Evolutionary conservation across 2,113 vertebrate genomes (phyloP).

Genomic region (Willisornis vidua): DNA sequence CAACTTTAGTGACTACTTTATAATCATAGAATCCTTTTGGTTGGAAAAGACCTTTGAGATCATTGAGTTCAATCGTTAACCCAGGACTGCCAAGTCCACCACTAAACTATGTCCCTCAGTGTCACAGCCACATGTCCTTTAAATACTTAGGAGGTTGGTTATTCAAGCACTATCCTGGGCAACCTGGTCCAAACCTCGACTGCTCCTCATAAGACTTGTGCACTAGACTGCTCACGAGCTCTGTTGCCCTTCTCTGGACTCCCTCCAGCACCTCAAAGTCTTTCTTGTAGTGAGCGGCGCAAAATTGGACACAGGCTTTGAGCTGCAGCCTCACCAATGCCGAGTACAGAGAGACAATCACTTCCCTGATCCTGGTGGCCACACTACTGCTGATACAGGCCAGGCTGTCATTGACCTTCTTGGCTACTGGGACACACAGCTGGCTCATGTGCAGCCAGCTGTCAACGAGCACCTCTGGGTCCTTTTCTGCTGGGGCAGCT

Average conservation of each 20-base stretch:
- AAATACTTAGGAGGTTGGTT: background rate
- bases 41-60: background rate
- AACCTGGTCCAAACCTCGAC: background rate
- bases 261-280: background rate
- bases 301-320: background rate
- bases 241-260: rapidly evolving
- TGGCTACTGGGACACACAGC: background rate
- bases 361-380: background rate
- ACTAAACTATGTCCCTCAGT: background rate
- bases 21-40: background rate
- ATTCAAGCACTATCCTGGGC: background rate
- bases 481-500: background rate
- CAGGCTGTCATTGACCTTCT: background rate
- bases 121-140: background rate
- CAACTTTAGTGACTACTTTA: background rate
- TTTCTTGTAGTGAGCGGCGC: background rate
- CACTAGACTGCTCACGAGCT: background rate
- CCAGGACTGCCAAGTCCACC: background rate
- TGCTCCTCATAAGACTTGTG: background rate
- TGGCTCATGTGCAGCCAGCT: background rate
- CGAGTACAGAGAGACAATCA: rapidly evolving
- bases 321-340: background rate
- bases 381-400: rapidly evolving
- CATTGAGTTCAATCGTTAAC: background rate
- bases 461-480: background rate